phyloP scores from a whole-genome alignment of 2,797 vertebrate genomes.

The Podarcis siculus region DNA sequence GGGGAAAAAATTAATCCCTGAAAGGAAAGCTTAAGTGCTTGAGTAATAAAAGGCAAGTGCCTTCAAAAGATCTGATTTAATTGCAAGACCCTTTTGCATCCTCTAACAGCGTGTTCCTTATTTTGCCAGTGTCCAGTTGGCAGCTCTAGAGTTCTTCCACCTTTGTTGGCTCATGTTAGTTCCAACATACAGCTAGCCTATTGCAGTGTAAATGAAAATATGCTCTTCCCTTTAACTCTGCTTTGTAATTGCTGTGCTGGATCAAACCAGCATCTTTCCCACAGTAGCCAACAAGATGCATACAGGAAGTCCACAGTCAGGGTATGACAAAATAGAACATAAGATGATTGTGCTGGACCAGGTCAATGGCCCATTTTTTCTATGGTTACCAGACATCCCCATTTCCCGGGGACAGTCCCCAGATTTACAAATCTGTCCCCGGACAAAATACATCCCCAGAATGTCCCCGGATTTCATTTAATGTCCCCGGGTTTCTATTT shows the following conservation, averaged over 20 bases:
- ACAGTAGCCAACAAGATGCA: not conserved
- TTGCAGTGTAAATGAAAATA: not conserved
- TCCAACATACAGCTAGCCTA: not conserved
- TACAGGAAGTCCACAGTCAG: not conserved
- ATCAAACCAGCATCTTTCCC: not conserved
- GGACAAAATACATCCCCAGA: too few species aligned
- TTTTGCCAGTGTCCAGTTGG: not conserved
- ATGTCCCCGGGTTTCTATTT: too few species aligned
- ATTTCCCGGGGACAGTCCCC: too few species aligned
- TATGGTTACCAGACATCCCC: too few species aligned
- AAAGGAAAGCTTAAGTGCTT: slow-evolving; percentile 37
- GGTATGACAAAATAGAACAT: not conserved
- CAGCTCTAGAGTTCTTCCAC: not conserved
- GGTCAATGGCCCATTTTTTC: too few species aligned
- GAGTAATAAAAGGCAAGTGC: slow-evolving; percentile 37
- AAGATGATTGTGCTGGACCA: too few species aligned
- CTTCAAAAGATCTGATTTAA: not conserved
- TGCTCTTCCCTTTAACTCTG: not conserved
- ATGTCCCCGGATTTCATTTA: too few species aligned
- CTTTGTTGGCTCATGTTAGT: not conserved
- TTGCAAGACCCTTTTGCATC: not conserved
- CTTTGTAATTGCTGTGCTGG: not conserved
- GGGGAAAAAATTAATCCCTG: not conserved
- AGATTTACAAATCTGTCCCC: too few species aligned
- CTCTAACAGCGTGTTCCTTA: not conserved